Conservation (phyloP, 2,888 invertebrate genomes). For the Gandaritis pyraliata region DNA sequence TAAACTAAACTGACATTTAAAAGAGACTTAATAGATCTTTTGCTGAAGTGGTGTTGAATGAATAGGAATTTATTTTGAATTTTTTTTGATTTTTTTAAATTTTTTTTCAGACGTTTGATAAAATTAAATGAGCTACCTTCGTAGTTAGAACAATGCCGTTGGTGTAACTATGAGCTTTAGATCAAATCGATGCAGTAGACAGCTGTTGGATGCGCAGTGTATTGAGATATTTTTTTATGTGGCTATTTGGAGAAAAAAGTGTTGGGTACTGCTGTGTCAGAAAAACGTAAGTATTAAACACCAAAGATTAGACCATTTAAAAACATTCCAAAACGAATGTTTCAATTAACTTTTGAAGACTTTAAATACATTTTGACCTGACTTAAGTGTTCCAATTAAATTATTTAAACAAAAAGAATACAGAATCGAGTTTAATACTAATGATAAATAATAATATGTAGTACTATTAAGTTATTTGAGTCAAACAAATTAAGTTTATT, state of each 20-base stretch:
- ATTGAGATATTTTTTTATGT: constrained; percentile 8
- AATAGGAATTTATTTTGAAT: background rate
- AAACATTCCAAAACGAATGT: constrained; percentile 24
- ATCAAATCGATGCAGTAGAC: constrained; percentile 34
- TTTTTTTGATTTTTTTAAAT: constrained; percentile 6
- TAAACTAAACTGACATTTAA: background rate
- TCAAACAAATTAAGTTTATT: background rate
- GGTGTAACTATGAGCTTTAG: constrained; percentile 18
- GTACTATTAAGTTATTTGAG: no score
- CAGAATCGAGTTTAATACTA: no score
- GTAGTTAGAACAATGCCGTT: constrained; percentile 42
- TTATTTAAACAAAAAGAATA: no score
- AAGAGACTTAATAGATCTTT: no score
- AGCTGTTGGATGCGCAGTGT: constrained; percentile 9
- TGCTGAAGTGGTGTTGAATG: background rate
- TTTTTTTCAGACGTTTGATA: constrained; percentile 61
- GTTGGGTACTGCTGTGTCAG: constrained; percentile 7
- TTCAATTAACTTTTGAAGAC: background rate
- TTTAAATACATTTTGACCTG: background rate
- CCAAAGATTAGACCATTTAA: constrained; percentile 23
- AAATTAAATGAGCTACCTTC: constrained; percentile 57
- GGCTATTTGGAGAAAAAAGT: background rate
- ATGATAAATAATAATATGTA: no score
- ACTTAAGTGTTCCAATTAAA: background rate
- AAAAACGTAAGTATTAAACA: constrained; percentile 6